Evolutionary conservation across 2,888 invertebrate genomes (phyloP), one percentile per base, ranked within the genome.

Genomic region (Oegoconia quadripuncta): DNA sequence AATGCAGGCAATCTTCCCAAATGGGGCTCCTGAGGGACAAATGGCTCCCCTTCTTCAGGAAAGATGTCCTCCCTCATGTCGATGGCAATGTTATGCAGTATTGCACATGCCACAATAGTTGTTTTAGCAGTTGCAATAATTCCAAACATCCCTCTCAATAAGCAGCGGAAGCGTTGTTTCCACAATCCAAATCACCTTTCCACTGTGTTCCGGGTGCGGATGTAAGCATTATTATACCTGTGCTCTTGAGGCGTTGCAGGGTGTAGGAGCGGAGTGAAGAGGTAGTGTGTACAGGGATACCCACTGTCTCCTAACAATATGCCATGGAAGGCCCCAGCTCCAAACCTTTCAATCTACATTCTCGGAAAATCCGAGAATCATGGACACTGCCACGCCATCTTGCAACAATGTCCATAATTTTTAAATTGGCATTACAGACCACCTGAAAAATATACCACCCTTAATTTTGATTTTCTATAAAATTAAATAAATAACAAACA

Each of bases 361-460:
- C 41, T 18, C 28, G 18, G 25, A 48, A 53, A 20, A 53, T 55
- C 20, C 49, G 9, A 0, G 46, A 48, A 29, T 55, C 55, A 41
- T 52, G 50, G 1, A 39, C 41, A 44, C 48, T 50, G 5, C 48
- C 50, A 14, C 39, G 34, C 50, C 51, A 52, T 14, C 44, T 37
- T 3, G 44, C 29, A 8, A 51, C 50, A 34, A 47, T 43, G 20
- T 48, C 44, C 41, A 30, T 31, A 12, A 49, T 43, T 41, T 43
- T 44, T 7, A 46, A 3, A 7, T 52, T 38, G 8, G 49, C 39
- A 42, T 52, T 41, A 29, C 48, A 51, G 20, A 45, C 45, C 6
- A 48, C 44, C 44, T 50, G 26, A 29, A 34, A 38, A n/a, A 26
- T 26, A 26, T 8, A 26, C n/a, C n/a, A n/a, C n/a, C n/a, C n/a